Evolutionary conservation across 2,113 vertebrate genomes (phyloP), one percentile per base, ranked within the genome.

Genomic region (Meles meles): DNA sequence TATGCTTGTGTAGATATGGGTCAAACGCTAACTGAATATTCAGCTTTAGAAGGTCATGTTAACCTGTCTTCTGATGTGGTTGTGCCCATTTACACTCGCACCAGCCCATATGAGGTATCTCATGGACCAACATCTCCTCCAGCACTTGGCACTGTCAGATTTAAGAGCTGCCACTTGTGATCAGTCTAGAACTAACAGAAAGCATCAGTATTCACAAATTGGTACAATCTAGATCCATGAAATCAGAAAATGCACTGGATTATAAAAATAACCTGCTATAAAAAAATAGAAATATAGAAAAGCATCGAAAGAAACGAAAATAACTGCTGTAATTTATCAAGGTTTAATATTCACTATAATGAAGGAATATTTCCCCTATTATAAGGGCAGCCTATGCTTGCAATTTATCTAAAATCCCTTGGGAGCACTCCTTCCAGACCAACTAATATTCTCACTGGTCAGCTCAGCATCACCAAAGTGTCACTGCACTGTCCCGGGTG

Each of bases 161-260:
- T 69, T 37, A 20, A 52, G 31, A 42, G 47, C 18, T 34, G 65
- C 76, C 18, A 6, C 47, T 61, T 61, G 65, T 59, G 52, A 44
- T 10, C 77, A 81, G 49, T 25, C 44, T 52, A 63, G 67, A 93
- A 55, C 27, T 57, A 93, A 44, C 17, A 31, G 18, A n/a, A 65
- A 18, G 18, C 42, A n/a, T 65, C 7, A 13, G 49, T 11, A 29
- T 67, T 67, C 92, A 69, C 3, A 6, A 88, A 79, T 1, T 18
- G 31, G 55, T 18, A 1, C 10, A 65, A 83, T 80, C 37, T 81
- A 94, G 86, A 92, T 69, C 61, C 79, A 88, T 88, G 14, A 92
- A 91, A 57, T 88, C 88, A 94, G 77, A 88, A 94, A 90, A 94
- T 29, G 10, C 14, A 82, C 72, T 88, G 89, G 88, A 88, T 61